Percentiles rank a stretch among this genome's conserved stretches.
Conservation (phyloP, 1,140 invertebrate species). For the Drosophila novamexicana region DNA sequence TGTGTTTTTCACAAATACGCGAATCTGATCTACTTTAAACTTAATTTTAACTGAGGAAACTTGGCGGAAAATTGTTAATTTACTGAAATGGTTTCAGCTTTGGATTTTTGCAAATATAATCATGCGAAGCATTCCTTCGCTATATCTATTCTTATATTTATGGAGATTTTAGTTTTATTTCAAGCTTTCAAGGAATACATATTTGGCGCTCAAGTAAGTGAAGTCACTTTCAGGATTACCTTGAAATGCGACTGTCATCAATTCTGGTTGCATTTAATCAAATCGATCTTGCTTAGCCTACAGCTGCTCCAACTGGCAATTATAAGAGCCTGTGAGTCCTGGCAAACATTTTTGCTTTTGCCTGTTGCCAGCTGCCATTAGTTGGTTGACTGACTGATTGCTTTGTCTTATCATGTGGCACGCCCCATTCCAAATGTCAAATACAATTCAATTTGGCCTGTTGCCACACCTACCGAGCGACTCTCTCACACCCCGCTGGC, state of each 20-base stretch:
- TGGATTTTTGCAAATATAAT: too few relatives aligned
- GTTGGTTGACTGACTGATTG: conserved; percentile 71
- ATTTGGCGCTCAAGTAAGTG: too few relatives aligned
- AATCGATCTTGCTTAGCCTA: conserved; percentile 58
- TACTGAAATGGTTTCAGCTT: too few relatives aligned
- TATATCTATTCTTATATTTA: too few relatives aligned
- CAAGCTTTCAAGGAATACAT: too few relatives aligned
- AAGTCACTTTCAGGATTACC: not conserved
- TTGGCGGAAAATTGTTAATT: too few relatives aligned
- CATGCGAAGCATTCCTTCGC: too few relatives aligned
- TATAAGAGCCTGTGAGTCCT: conserved; percentile 18
- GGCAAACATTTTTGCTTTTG: conserved; percentile 15
- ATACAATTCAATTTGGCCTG: conserved; percentile 79
- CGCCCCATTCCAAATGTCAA: conserved; percentile 35
- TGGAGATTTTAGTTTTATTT: too few relatives aligned
- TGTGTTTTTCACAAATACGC: too few relatives aligned
- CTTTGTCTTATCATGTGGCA: conserved; percentile 74
- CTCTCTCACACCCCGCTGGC: not conserved
- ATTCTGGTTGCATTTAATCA: conserved; percentile 19
- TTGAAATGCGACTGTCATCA: conserved; percentile 12
- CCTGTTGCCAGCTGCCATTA: conserved; percentile 56
- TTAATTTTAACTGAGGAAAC: too few relatives aligned
- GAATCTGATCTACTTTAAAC: too few relatives aligned
- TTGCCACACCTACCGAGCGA: conserved; percentile 58
- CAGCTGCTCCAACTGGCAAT: conserved; percentile 25